A percentile compares a stretch with the other conserved stretches of the same genome.
Evolutionary conservation across 2,888 invertebrate genomes (phyloP).

Genomic region (Strigamia crassipes): DNA sequence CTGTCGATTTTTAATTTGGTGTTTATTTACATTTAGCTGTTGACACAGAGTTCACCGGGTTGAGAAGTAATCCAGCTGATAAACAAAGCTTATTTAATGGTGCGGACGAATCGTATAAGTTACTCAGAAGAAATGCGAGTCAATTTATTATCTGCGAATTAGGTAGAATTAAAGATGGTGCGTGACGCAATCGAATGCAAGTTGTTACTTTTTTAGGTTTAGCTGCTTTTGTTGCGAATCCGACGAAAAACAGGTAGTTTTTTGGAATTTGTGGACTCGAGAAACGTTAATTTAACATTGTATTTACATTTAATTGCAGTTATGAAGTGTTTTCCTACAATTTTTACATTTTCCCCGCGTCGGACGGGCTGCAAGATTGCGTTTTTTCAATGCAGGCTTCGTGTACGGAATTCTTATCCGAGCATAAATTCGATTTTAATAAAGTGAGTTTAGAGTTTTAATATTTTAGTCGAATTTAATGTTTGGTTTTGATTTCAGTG

Average conservation of each 20-base stretch:
- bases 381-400: constrained; percentile 69
- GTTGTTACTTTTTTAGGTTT: constrained; percentile 61
- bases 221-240: constrained; percentile 67
- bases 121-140: constrained; percentile 61
- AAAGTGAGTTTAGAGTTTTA: constrained; percentile 65
- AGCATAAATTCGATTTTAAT: constrained; percentile 69
- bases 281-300: too few relatives aligned
- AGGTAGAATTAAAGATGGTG: constrained; percentile 47
- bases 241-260: constrained; percentile 66
- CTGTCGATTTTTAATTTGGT: constrained; percentile 51
- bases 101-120: constrained; percentile 64
- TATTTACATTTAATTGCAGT: not conserved
- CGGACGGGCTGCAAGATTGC: constrained; percentile 67
- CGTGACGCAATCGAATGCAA: not conserved
- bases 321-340: constrained; percentile 66
- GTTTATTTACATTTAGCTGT: constrained; percentile 62
- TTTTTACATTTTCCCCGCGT: constrained; percentile 71
- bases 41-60: constrained; percentile 75
- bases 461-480: not conserved
- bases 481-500: constrained; percentile 63
- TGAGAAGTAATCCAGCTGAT: constrained; percentile 52
- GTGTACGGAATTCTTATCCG: constrained; percentile 67
- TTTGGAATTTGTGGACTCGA: not conserved
- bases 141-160: constrained; percentile 68
- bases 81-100: constrained; percentile 65